These are phyloP conservation scores for Siniperca knerii DNA, from an alignment of 2,113 vertebrate genomes.

Conservation along the genomic window DNA sequence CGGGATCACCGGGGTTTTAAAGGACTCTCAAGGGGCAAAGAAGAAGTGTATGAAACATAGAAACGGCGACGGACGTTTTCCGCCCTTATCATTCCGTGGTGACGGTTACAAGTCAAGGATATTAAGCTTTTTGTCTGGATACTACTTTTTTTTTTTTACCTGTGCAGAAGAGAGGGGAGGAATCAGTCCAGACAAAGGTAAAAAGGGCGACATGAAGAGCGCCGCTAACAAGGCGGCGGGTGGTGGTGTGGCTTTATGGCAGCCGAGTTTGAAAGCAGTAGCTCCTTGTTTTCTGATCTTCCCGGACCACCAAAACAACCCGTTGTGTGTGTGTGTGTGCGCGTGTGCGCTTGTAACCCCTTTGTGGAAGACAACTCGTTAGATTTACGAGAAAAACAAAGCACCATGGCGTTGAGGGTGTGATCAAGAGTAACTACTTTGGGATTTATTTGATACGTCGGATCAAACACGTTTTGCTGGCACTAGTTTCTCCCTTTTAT, in stretches of 20 bases:
- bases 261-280: slow-evolving; percentile 70
- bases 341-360: not conserved
- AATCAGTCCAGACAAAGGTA: slow-evolving; percentile 81
- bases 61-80: slow-evolving; percentile 46
- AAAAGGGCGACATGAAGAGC: slow-evolving; percentile 65
- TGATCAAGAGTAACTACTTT: slow-evolving; percentile 61
- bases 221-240: slow-evolving; percentile 73
- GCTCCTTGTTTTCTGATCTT: slow-evolving; percentile 66
- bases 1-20: slow-evolving; percentile 66
- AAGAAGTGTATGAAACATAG: slow-evolving; percentile 38
- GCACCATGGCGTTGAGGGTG: slow-evolving; percentile 4
- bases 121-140: slow-evolving; percentile 63
- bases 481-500: not conserved
- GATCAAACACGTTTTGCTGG: slow-evolving; percentile 24
- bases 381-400: slow-evolving; percentile 52
- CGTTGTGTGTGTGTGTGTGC: slow-evolving; percentile 29
- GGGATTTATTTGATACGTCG: slow-evolving; percentile 40
- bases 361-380: slow-evolving; percentile 40
- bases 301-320: slow-evolving; percentile 56
- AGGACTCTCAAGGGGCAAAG: slow-evolving; percentile 60
- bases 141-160: slow-evolving; percentile 60
- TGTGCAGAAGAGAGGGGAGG: slow-evolving; percentile 57
- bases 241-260: slow-evolving; percentile 65
- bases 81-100: not conserved
- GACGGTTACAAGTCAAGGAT: slow-evolving; percentile 64